Evolutionary conservation across 2,797 vertebrate species (phyloP).

Genomic region (Pseudochromis fuscus): DNA sequence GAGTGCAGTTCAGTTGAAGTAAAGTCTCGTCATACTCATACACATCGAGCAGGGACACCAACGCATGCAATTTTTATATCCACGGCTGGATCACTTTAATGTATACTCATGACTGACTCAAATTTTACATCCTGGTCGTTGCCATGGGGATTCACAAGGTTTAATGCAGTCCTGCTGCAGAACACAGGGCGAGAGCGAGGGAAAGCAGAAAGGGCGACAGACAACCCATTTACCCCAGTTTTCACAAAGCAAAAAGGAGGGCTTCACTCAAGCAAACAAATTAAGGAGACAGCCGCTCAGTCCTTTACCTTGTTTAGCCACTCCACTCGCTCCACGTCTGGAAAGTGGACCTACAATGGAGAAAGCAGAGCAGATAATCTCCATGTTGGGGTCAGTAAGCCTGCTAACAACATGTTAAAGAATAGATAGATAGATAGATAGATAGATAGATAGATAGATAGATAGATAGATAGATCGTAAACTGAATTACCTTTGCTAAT

Average conservation of each 20-base stretch:
- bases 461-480: neutral
- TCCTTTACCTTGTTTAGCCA: slow-evolving; percentile 97
- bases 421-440: slow-evolving; percentile 3
- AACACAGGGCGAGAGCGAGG: slow-evolving; percentile 13
- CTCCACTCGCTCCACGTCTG: slow-evolving; percentile 96
- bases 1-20: slow-evolving; percentile 5
- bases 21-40: slow-evolving; percentile 25
- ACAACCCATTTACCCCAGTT: slow-evolving; percentile 21
- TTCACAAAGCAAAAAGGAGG: slow-evolving; percentile 16
- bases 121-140: slow-evolving; percentile 47
- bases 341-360: slow-evolving; percentile 92
- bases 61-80: slow-evolving; percentile 36
- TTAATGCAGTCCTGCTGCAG: slow-evolving; percentile 37
- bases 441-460: neutral
- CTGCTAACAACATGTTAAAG: neutral
- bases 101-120: slow-evolving; percentile 14
- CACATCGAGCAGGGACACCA: slow-evolving; percentile 2
- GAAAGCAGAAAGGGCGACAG: slow-evolving; percentile 13
- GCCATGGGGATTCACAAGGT: slow-evolving; percentile 50
- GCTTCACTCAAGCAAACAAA: slow-evolving; percentile 35
- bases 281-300: slow-evolving; percentile 26
- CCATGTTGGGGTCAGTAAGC: slow-evolving; percentile 4
- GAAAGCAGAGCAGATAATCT: slow-evolving; percentile 43
- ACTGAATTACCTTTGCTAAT: neutral
- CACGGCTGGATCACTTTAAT: slow-evolving; percentile 5